Base-by-base conservation (phyloP, 1,140 invertebrate genomes). In the Leptinotarsa texana region DNA sequence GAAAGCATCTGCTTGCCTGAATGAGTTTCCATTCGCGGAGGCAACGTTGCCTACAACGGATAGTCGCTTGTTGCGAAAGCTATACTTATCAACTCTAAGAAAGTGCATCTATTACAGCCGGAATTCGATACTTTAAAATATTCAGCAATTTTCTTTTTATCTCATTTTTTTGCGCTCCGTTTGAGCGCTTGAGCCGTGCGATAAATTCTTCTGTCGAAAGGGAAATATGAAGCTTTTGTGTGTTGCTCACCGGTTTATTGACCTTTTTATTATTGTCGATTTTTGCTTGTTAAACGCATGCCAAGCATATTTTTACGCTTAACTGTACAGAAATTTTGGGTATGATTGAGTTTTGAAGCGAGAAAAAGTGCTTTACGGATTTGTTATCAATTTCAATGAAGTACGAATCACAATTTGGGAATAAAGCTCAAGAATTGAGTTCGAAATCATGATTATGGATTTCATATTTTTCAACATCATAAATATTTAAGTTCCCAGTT, bases 1-100 rank as follows among this genome's bases (percentile, higher is more conserved):
- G 69, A 77, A 75, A 77, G 76, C 73, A 77, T 77, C 76, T 73
- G 70, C 70, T 75, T 70, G 76, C 73, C 67, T 72, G 63, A 74
- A 74, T 65, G 73, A 73, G 69, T 77, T 77, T 77, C 76, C 70
- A 77, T 77, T 75, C 76, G 76, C 51, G 62, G 42, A 27, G 68
- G 51, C 51, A 57, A 57, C 51, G 51, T n/a, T 57, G n/a, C 17
- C 4, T 57, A 57, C 51, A 57, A 57, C 51, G 51, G 51, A 57
- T 57, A 57, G 51, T 77, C 69, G 75, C 72, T 73, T 73, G 67
- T 76, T 76, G 66, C 72, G 63, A 70, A 69, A 67, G 69, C 69
- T 47, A 63, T 67, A 73, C 72, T 73, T 73, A 73, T 73, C 72
- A 62, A 73, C 48, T 48, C 22, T 71, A 71, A 71, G 69, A 71